These are phyloP conservation scores for Vireo griseus DNA, from an alignment of 2,797 vertebrate genomes.

Conservation along the genomic window DNA sequence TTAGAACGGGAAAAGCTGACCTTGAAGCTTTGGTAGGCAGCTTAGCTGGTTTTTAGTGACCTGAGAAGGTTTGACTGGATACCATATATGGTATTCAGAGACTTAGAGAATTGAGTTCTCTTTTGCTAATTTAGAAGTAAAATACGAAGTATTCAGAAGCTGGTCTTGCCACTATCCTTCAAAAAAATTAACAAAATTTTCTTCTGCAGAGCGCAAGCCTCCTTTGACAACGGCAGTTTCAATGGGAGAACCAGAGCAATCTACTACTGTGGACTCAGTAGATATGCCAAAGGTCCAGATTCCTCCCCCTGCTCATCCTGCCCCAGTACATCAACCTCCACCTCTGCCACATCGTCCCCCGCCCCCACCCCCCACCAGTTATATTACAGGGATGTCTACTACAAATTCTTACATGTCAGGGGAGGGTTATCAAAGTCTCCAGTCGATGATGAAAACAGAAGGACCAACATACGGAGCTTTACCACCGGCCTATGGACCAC, in stretches of 20 bases:
- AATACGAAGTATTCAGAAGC: neutral
- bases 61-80: neutral
- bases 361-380: constrained; percentile 88
- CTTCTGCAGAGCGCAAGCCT: constrained; percentile 84
- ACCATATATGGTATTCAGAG: neutral
- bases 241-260: constrained; percentile 82
- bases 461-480: constrained; percentile 86
- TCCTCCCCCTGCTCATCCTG: constrained; percentile 87
- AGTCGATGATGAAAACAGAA: constrained; percentile 98
- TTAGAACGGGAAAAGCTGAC: neutral
- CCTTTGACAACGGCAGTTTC: constrained; percentile 75
- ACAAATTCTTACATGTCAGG: constrained; percentile 97
- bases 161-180: neutral
- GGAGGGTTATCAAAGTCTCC: constrained; percentile 92
- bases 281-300: constrained; percentile 81
- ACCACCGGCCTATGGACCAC: constrained; percentile 85
- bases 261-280: constrained; percentile 73
- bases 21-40: neutral
- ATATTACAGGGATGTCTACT: constrained; percentile 89
- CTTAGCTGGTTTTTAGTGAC: neutral
- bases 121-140: neutral
- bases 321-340: constrained; percentile 84
- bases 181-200: neutral
- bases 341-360: constrained; percentile 87
- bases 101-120: neutral